Evolutionary conservation across 2,888 invertebrate genomes (phyloP), one percentile per base, ranked within the genome.

Genomic region (Aporophyla lueneburgensis): DNA sequence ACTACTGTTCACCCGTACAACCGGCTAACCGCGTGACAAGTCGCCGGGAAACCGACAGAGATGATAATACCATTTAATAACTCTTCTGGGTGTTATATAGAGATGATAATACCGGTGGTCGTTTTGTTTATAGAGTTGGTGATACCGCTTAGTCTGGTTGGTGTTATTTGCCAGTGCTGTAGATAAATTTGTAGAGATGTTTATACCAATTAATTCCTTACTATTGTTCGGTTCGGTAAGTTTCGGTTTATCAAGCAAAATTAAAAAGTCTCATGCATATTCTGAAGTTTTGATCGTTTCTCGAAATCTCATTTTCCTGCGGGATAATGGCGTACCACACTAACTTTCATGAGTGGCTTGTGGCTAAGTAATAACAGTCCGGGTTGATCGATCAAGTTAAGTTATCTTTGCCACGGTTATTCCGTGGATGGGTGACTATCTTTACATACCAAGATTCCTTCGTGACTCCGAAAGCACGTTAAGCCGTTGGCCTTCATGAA

Each of bases 1-100:
- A 89, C 95, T 96, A 93, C 96, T 96, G 96, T 96, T 95, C 90
- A 91, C 92, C 89, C 87, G 89, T 86, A 85, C 89, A 90, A 93
- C 93, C 91, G 90, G 91, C 90, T 87, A 86, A 89, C 91, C 89
- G 89, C 88, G 87, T 85, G 87, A 88, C 88, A 88, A 88, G 86
- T 85, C 78, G 76, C 85, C 73, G 61, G 70, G 78, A 74, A 74
- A 79, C 74, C 56, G 58, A 80, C 67, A 43, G 86, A 87, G 87
- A 76, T 87, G 87, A 76, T 87, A 87, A 86, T 84, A 87, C 87
- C 83, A 83, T 62, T 80, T 80, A 83, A 67, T 74, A 80, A 53
- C 54, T 71, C 71, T 77, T 71, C 77, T 65, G 56, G 76, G 58
- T 67, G 16, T 33, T 46, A 12, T 82, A 86, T 71, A 74, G 89